A percentile compares a stretch with the other conserved stretches of the same genome.
Evolutionary conservation across 2,797 vertebrate genomes (phyloP).

Genomic region (Melanotaenia trifasciata): DNA sequence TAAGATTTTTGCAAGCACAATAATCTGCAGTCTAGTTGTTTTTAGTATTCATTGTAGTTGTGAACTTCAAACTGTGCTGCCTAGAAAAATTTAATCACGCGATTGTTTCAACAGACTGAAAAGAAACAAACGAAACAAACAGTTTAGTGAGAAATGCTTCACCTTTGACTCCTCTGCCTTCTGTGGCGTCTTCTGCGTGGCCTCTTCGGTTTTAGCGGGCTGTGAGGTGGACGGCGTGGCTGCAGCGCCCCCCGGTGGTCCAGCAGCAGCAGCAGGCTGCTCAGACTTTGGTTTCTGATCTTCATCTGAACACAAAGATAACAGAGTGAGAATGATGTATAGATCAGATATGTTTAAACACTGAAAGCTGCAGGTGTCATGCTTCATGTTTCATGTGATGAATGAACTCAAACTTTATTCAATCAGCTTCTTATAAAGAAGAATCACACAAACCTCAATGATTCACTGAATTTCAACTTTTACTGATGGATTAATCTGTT

Average conservation of each 20-base stretch:
- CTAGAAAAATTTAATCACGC: background rate
- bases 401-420: no score
- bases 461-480: no score
- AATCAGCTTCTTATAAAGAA: no score
- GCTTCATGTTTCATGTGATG: no score
- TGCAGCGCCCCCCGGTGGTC: constrained; percentile 29
- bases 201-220: constrained; percentile 37
- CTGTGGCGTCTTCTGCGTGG: constrained; percentile 10
- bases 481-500: no score
- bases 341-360: background rate
- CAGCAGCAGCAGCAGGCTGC: constrained; percentile 3
- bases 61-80: background rate
- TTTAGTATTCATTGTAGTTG: no score
- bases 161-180: constrained; percentile 49
- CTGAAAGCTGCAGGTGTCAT: no score
- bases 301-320: constrained; percentile 31
- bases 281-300: constrained; percentile 40
- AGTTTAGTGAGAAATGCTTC: background rate
- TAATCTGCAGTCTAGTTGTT: no score
- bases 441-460: no score
- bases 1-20: no score
- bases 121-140: background rate
- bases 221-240: constrained; percentile 71
- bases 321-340: background rate
- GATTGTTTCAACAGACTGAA: background rate